These are phyloP conservation scores for Turdus rufiventris DNA, from an alignment of 2,113 vertebrate genomes.

Conservation along the genomic window DNA sequence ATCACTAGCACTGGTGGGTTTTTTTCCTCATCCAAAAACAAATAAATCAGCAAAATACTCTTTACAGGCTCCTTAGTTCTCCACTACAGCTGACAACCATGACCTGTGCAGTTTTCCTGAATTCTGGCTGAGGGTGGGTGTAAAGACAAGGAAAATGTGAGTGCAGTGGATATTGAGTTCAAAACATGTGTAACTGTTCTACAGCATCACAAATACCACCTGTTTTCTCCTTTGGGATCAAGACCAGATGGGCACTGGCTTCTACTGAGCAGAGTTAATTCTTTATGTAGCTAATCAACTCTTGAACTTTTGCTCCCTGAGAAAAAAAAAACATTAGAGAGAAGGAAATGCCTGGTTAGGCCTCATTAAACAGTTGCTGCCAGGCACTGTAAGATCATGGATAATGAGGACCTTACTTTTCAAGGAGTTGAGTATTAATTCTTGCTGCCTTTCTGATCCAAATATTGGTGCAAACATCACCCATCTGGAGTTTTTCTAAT, in stretches of 20 bases:
- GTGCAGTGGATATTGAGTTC: background rate
- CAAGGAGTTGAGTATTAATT: background rate
- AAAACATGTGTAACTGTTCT: background rate
- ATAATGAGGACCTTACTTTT: background rate
- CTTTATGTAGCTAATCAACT: background rate
- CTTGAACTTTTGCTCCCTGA: background rate
- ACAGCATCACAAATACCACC: background rate
- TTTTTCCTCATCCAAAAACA: background rate
- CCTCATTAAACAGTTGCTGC: background rate
- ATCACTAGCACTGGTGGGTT: background rate
- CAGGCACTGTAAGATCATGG: background rate
- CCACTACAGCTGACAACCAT: background rate
- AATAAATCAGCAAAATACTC: background rate
- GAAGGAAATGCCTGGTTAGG: background rate
- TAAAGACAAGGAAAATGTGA: background rate
- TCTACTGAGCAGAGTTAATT: background rate
- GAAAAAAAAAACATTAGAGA: background rate
- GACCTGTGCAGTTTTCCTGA: background rate
- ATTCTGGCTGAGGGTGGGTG: background rate
- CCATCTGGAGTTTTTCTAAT: background rate
- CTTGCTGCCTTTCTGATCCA: background rate
- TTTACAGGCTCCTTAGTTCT: background rate
- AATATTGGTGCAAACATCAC: background rate
- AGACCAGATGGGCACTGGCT: background rate
- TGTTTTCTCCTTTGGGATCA: slow-evolving; percentile 17